Evolutionary conservation across 2,113 vertebrate genomes (phyloP), one percentile per base, ranked within the genome.

Genomic region (Falco punctatus): DNA sequence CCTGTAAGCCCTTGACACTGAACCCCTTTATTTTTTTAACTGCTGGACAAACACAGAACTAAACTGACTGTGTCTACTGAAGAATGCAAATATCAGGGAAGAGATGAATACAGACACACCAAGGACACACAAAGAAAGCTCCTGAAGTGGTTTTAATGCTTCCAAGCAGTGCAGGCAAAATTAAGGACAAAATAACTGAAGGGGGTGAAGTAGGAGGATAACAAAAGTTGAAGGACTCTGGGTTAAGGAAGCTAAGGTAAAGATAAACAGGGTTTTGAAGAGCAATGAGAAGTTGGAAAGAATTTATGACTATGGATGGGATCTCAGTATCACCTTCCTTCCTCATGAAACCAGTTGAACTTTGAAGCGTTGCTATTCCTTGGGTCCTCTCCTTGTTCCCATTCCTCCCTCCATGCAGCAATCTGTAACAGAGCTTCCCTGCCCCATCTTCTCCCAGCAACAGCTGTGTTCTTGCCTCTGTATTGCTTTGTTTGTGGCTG

Each of bases 31-130:
- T 57, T 94, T 64, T 24, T 54, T 66, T 88, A 96, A 72, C 51
- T 88, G 88, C 54, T 73, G 38, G 80, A 90, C 64, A 94, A 93
- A 96, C 79, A 88, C 6, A 35, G 64, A 74, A 81, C 35, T 78
- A 85, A 94, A 11, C 9, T 0, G 1, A 55, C 32, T 14, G 35
- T 24, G 40, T 75, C 90, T 85, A 23, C 24, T 16, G 58, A 65
- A 72, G 70, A 90, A 94, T 66, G 65, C 71, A 94, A 88, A 48
- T 66, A 77, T 19, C 32, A 64, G n/a, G 23, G n/a, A 90, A 88
- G 64, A 77, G 38, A 58, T 52, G n/a, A 87, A 81, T n/a, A 59
- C 44, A 59, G 72, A 74, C 42, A 54, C 20, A 49, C 8, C 64
- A 77, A 70, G 42, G 51, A 52, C 77, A 71, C 44, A 46, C 57